These are phyloP conservation scores for Regulus satrapa DNA, from an alignment of 2,113 vertebrate genomes.

Conservation along the genomic window DNA sequence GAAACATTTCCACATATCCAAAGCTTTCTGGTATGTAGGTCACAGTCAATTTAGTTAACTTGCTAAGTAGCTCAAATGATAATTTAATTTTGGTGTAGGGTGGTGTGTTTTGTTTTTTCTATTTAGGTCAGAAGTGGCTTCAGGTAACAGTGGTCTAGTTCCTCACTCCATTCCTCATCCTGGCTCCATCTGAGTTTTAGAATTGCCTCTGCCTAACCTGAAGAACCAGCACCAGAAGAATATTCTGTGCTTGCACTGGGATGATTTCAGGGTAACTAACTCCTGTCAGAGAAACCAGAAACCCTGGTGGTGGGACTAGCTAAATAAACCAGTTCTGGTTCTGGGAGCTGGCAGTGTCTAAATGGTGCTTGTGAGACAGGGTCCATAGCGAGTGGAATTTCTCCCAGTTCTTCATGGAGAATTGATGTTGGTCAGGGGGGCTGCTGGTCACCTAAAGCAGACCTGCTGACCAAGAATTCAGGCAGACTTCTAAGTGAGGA, in stretches of 20 bases:
- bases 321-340: neutral
- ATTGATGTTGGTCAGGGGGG: neutral
- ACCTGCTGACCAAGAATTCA: neutral
- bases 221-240: neutral
- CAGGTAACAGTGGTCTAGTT: neutral
- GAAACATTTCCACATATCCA: neutral
- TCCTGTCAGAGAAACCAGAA: neutral
- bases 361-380: neutral
- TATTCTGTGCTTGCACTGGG: accelerated
- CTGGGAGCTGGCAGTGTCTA: neutral
- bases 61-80: conserved; percentile 31
- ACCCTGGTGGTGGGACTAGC: neutral
- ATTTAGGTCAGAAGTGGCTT: conserved; percentile 14
- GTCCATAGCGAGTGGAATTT: accelerated
- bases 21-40: conserved; percentile 37
- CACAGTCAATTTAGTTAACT: conserved; percentile 61
- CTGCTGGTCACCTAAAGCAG: neutral
- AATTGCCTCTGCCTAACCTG: neutral
- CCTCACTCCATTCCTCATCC: neutral
- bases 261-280: neutral
- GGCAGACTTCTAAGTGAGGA: neutral
- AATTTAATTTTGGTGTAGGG: conserved; percentile 28
- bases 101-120: neutral
- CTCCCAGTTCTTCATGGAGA: neutral
- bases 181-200: neutral